Evolutionary conservation across 2,888 invertebrate species (phyloP).

Genomic region (Ernsta delagoae): DNA sequence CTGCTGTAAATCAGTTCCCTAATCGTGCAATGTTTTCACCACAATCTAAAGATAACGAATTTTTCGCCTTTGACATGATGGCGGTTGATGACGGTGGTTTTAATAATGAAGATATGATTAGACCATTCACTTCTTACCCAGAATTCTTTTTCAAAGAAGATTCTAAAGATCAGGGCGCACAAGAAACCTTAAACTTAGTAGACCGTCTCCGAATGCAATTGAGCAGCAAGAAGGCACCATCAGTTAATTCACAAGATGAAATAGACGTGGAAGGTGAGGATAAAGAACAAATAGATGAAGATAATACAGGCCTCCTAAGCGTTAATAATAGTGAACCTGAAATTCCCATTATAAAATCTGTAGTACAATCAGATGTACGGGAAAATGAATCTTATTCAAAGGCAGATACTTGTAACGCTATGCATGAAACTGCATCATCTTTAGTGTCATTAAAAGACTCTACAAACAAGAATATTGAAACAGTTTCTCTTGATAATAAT

Average conservation of each 20-base stretch:
- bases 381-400: conserved; percentile 34
- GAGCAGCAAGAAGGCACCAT: conserved; percentile 86
- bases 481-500: conserved; percentile 58
- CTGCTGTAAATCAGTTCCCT: conserved; percentile 68
- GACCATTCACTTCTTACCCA: conserved; percentile 87
- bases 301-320: not conserved
- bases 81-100: conserved; percentile 87
- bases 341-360: conserved; percentile 18
- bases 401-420: not conserved
- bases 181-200: conserved; percentile 93
- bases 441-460: conserved; percentile 21
- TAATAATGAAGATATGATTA: conserved; percentile 86
- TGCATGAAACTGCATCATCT: conserved; percentile 11
- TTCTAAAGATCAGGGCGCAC: conserved; percentile 91
- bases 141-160: conserved; percentile 90
- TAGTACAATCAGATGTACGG: conserved; percentile 31
- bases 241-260: conserved; percentile 55
- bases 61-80: conserved; percentile 87
- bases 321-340: conserved; percentile 13
- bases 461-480: conserved; percentile 49
- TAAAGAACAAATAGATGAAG: conserved; percentile 37
- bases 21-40: conserved; percentile 90
- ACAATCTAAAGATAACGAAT: conserved; percentile 86
- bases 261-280: conserved; percentile 48
- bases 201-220: conserved; percentile 92